These are phyloP conservation scores for Ammodramus savannarum DNA, from an alignment of 2,113 vertebrate genomes.

Conservation along the genomic window DNA sequence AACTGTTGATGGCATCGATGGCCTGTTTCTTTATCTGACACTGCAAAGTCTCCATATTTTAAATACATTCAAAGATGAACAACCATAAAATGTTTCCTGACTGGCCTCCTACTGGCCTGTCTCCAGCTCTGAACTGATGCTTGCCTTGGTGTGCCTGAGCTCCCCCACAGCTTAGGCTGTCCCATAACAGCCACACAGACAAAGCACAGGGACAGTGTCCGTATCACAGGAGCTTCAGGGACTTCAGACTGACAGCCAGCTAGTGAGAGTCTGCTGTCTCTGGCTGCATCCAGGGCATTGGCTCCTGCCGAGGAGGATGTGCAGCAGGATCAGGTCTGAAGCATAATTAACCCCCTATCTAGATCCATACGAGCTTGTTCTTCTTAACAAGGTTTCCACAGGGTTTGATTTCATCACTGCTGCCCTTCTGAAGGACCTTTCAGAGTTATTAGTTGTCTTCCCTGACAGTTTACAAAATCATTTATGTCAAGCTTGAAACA, in stretches of 20 bases:
- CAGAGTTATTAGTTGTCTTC: neutral
- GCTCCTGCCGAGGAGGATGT: neutral
- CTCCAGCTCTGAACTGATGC: neutral
- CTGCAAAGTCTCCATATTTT: neutral
- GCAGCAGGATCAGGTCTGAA: neutral
- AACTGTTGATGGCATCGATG: neutral
- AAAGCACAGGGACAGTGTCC: neutral
- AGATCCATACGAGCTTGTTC: neutral
- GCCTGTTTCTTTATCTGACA: neutral
- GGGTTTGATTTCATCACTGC: neutral
- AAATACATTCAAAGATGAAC: neutral
- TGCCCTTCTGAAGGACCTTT: neutral
- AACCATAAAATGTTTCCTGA: neutral
- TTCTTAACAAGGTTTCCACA: neutral
- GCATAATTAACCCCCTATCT: neutral
- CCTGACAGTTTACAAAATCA: neutral
- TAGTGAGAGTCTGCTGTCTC: rapidly evolving
- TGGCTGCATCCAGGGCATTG: neutral
- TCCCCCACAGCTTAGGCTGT: neutral
- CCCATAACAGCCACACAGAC: neutral
- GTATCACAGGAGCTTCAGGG: neutral
- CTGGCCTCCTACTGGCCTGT: neutral
- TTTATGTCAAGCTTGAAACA: neutral
- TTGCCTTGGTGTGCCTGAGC: neutral
- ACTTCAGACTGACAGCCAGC: neutral